Evolutionary conservation across 1,140 invertebrate species (phyloP), one percentile per base, ranked within the genome.

Genomic region (Rhopalosiphum padi): DNA sequence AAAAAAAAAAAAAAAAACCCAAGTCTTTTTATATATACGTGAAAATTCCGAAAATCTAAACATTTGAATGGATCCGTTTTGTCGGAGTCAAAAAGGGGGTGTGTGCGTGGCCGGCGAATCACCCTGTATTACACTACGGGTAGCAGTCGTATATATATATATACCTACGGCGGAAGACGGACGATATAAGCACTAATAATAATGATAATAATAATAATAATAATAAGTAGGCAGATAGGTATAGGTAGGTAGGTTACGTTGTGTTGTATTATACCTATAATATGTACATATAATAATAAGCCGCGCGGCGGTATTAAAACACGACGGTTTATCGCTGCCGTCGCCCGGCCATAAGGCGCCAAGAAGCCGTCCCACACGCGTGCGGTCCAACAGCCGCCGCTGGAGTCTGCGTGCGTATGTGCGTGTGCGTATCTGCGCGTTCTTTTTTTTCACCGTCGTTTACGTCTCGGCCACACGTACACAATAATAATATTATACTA

Each of bases 281-380:
- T 37, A 37, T 30, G 48, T 60, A 60, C 23, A 91, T 37, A n/a
- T 37, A n/a, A 91, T 41, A 68, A 68, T 68, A 91, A 82, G n/a
- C 18, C 48, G n/a, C 53, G 23, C 30, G 46, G 48, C 60, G 23
- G 90, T 68, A 82, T 82, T 92, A 92, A 92, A 92, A 92, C 91
- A 92, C 68, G 43, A 92, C 68, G 43, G 91, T 85, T 92, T 85
- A 92, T 85, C 91, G 91, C 37, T 82, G 90, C 30, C 60, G 90
- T 46, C 68, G 53, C 91, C 48, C 30, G 25, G 82, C 91, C 77
- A 83, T 85, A 85, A 85, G 91, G 91, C 91, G 91, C 91, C 91
- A 92, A 92, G 91, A 92, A 83, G 91, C 91, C 91, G 91, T 92
- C 91, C 77, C 82, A 92, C 90, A 35, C 90, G 90, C 15, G 43